Evolutionary conservation across 2,888 invertebrate species (phyloP).

Genomic region (Conomelus anceps): DNA sequence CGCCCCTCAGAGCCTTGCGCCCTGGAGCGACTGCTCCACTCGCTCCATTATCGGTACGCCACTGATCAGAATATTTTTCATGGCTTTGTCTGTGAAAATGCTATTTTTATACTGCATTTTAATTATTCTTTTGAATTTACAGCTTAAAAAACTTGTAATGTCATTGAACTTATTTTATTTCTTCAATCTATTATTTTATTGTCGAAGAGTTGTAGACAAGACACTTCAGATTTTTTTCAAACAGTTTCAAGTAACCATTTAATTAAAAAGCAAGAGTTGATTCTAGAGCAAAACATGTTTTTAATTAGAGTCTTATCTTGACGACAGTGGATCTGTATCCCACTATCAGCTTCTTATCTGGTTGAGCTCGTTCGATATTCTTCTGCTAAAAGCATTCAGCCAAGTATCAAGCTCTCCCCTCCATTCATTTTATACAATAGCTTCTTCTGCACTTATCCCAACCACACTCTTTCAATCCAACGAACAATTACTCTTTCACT

Average conservation of each 20-base stretch:
- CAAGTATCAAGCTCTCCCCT: background rate
- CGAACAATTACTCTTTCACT: conserved; percentile 3
- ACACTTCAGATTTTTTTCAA: no score
- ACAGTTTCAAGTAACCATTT: background rate
- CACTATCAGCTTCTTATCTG: background rate
- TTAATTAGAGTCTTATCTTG: background rate
- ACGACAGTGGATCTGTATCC: background rate
- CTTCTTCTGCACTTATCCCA: background rate
- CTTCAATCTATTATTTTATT: background rate
- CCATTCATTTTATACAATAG: background rate
- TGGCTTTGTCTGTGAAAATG: no score
- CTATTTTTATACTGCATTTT: no score
- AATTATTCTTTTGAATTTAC: no score
- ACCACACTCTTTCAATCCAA: background rate
- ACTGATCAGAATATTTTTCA: no score
- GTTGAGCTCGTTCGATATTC: background rate
- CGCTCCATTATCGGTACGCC: no score
- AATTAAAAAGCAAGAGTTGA: background rate
- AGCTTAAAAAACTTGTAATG: no score
- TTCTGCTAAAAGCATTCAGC: background rate
- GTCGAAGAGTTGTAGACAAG: no score
- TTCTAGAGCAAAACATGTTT: background rate
- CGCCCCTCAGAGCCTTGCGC: no score
- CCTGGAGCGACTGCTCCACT: no score
- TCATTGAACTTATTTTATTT: no score